Evolutionary conservation across 2,113 vertebrate genomes (phyloP).

Genomic region (Tachysurus fulvidraco): DNA sequence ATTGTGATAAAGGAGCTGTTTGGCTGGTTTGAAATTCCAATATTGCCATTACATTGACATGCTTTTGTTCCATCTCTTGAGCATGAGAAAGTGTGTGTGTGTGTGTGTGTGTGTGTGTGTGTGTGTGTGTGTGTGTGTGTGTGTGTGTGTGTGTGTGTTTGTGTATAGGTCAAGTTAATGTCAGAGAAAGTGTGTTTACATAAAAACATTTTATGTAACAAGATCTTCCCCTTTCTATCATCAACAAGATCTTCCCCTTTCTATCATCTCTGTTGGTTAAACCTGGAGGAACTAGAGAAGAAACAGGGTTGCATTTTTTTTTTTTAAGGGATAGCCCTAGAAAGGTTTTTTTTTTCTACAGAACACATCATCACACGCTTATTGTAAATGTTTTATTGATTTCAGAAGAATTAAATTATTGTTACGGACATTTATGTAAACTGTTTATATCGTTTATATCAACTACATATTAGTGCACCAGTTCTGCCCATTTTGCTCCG

Average conservation of each 20-base stretch:
- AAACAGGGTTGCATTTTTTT: background rate
- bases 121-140: background rate
- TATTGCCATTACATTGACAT: background rate
- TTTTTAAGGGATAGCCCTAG: background rate
- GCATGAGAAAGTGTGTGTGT: background rate
- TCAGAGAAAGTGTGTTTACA: background rate
- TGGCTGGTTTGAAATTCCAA: background rate
- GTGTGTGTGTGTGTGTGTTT: background rate
- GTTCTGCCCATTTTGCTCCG: background rate
- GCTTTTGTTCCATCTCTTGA: background rate
- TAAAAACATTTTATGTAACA: background rate
- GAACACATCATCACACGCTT: background rate
- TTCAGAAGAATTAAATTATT: background rate
- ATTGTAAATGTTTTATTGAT: background rate
- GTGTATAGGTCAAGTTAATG: background rate
- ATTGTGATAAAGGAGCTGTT: slow-evolving; percentile 14
- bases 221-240: background rate
- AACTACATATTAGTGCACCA: too few relatives aligned
- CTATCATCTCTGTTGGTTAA: background rate
- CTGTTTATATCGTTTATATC: too few relatives aligned
- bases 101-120: background rate
- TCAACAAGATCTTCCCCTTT: background rate
- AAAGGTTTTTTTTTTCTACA: background rate
- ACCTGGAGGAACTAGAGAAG: background rate
- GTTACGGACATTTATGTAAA: background rate